Evolutionary conservation across 2,113 vertebrate genomes (phyloP), one percentile per base, ranked within the genome.

Genomic region (Callopanchax toddi): DNA sequence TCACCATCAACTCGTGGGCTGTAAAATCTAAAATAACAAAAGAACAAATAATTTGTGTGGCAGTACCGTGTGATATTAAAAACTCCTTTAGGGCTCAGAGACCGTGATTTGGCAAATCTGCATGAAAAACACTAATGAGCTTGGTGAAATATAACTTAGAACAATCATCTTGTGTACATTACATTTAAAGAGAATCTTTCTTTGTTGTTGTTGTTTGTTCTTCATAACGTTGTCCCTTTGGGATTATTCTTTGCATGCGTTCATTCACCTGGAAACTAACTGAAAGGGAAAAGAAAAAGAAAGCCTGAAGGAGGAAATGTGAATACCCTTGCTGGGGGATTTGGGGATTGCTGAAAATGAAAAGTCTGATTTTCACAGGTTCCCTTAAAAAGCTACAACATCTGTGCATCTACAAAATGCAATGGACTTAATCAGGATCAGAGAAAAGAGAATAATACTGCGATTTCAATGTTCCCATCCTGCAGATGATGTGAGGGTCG

Each of bases 261-360:
- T 62, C 10, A 39, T 62, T 71, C 55, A 82, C 68, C 67, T 64
- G 62, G 49, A 70, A 76, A 76, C 70, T 59, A 54, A 66, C 50
- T 20, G 17, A 37, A 66, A 68, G 53, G 54, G 21, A 21, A 12
- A 10, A 65, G 59, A 66, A 72, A 32, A 77, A 71, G 20, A 36
- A 37, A 68, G 60, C 67, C 43, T 50, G 36, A 58, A 63, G 49
- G 37, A 56, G 10, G 58, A 64, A 68, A 65, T 58, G 53, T 59
- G 66, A 64, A 72, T 22, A 48, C 53, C 42, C 60, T 59, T 25
- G 66, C 51, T 59, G 5, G 23, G 69, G 66, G 46, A 71, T 21
- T 1, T 40, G 45, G 60, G 55, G 66, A 73, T 45, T 4, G 32
- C 43, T 22, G 42, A n/a, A 51, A 18, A 63, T 11, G 11, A 74